phyloP scores from a whole-genome alignment of 2,888 invertebrate species.

The Onthophagus sagittarius region DNA sequence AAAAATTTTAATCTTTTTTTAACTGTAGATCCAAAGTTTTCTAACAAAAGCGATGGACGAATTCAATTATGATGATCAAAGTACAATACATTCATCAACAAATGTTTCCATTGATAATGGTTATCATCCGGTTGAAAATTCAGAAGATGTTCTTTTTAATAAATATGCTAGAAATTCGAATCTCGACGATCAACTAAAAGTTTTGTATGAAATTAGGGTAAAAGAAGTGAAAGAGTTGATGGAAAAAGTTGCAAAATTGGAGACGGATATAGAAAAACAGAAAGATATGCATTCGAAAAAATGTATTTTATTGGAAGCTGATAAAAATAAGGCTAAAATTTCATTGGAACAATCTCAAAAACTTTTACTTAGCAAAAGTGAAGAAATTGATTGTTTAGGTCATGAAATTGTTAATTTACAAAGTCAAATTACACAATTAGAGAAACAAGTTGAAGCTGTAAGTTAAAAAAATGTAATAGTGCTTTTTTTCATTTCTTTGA shows the following conservation, averaged over 20 bases:
- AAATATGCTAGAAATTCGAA: conserved; percentile 28
- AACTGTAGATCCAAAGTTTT: conserved; percentile 31
- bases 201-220: conserved; percentile 32
- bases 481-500: not conserved
- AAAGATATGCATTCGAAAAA: conserved; percentile 25
- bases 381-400: conserved; percentile 26
- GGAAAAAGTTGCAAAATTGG: conserved; percentile 27
- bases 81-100: conserved; percentile 32
- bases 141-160: not conserved
- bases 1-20: not conserved
- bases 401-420: conserved; percentile 23
- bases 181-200: conserved; percentile 32
- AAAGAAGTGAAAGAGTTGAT: conserved; percentile 31
- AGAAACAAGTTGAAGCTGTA: conserved; percentile 19
- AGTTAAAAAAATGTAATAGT: not conserved
- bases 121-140: conserved; percentile 1
- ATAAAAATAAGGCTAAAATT: conserved; percentile 29
- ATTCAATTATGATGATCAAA: conserved; percentile 34
- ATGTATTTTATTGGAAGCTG: conserved; percentile 28
- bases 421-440: conserved; percentile 10
- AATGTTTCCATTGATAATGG: conserved; percentile 27
- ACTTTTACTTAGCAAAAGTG: conserved; percentile 30
- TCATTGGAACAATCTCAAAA: conserved; percentile 31
- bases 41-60: conserved; percentile 33
- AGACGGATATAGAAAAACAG: conserved; percentile 24